Base-by-base conservation (phyloP, 2,888 invertebrate species). In the Meloe dianella region DNA sequence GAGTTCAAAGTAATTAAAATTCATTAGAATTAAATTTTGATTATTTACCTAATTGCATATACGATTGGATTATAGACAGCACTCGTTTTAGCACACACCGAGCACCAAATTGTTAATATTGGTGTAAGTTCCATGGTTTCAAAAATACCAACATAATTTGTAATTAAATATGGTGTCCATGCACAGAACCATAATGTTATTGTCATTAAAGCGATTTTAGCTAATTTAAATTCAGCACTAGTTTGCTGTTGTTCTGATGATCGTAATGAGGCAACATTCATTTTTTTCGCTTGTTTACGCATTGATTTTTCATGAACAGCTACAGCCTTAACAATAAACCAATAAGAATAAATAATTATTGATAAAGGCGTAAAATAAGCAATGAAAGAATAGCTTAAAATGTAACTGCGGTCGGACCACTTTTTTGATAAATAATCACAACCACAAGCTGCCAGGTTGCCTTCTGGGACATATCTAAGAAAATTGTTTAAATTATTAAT, bases 391-490 rank as follows among this genome's bases (percentile, higher is more conserved):
- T 95, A 95, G 71, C 90, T 85, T 60, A 94, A 84, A 78, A 95
- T 90, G 85, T 95, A 95, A 78, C 92, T 91, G 73, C 90, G 87
- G 84, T 92, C 92, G 72, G 90, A 77, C 89, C 90, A 90, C 71
- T 91, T 90, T 84, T 91, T 90, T 83, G 84, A 88, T 75, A 95
- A 86, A 81, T 94, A 95, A 83, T 95, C 95, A 64, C 95, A 95
- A 65, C 96, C 95, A 80, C 96, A 96, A 35, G 95, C 94, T 57
- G 95, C 95, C 91, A 96, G 92, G 85, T 96, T 96, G 68, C 96
- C 96, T 85, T 96, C 96, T 9, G 96, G 96, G 60, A 96, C 94
- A 82, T 96, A 96, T 81, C 93, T 93, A 69, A 54, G 27, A 27
- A 6, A 64, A 61, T 22, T 29, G 32, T 10, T 35, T 1, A 17